Conservation (phyloP, 53 echinoderm and acorn worm genomes). For the Stichopus horrens region DNA sequence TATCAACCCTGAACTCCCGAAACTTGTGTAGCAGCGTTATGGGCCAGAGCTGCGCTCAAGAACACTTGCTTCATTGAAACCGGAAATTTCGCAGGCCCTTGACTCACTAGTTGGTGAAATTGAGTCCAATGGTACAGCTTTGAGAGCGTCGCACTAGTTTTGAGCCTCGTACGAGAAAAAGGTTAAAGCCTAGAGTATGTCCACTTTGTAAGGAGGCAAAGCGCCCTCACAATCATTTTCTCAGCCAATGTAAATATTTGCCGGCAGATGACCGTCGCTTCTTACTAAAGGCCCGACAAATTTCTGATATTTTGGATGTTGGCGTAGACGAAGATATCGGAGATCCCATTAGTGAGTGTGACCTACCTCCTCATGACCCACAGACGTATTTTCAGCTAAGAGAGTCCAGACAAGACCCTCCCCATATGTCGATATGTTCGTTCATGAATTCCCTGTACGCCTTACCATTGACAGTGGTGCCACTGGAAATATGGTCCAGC, state of each 20-base stretch:
- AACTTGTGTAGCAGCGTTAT: no score
- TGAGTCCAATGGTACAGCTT: background rate
- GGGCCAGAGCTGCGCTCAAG: slow-evolving; percentile 63
- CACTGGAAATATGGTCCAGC: slow-evolving; percentile 61
- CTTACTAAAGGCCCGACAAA: no score
- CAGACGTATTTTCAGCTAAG: slow-evolving; percentile 19
- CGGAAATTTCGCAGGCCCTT: no score
- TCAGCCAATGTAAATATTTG: slow-evolving; percentile 41
- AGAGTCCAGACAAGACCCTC: slow-evolving; percentile 53
- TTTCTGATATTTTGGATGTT: slow-evolving; percentile 33
- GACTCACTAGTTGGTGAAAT: slow-evolving; percentile 52
- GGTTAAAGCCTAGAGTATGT: slow-evolving; percentile 33
- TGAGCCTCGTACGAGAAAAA: no score
- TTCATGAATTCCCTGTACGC: slow-evolving; percentile 37
- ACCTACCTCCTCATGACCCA: background rate
- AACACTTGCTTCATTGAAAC: slow-evolving; percentile 58
- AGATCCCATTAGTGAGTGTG: background rate
- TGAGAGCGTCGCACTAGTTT: background rate
- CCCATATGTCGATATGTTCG: slow-evolving; percentile 55
- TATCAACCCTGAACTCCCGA: no score
- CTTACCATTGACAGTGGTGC: no score
- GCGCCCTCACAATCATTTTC: slow-evolving; percentile 22
- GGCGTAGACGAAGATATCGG: slow-evolving; percentile 3
- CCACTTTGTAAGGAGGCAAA: slow-evolving; percentile 58
- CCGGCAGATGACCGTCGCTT: slow-evolving; percentile 18